phyloP scores from a whole-genome alignment of 2,888 invertebrate species.

The Deroplatys truncata region DNA sequence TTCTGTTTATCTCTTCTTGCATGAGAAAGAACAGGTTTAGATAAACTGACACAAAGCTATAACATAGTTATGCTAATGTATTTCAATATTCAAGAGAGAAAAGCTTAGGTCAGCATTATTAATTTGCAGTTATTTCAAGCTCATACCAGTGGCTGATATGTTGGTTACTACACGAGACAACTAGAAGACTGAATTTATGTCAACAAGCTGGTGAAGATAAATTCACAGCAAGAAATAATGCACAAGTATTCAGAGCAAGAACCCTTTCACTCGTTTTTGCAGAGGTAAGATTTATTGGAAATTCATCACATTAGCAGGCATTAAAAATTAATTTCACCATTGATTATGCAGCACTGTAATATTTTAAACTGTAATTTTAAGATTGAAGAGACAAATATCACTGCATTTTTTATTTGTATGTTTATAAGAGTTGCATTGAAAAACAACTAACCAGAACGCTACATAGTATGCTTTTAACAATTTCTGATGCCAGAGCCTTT shows the following conservation, averaged over 20 bases:
- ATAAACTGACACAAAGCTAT: too few species aligned
- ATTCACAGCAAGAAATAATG: constrained; percentile 73
- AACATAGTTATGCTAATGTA: too few species aligned
- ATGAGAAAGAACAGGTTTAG: too few species aligned
- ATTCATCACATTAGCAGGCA: constrained; percentile 28
- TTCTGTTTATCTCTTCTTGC: too few species aligned
- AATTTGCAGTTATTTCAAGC: constrained; percentile 58
- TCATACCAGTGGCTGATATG: constrained; percentile 83
- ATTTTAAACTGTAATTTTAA: too few species aligned
- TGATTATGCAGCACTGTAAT: not conserved
- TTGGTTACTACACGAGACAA: constrained; percentile 68
- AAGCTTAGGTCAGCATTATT: not conserved
- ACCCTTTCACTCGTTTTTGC: constrained; percentile 73
- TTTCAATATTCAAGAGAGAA: too few species aligned
- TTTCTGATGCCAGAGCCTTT: too few species aligned
- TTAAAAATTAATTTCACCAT: not conserved
- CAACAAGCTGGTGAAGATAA: constrained; percentile 56
- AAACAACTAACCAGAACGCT: too few species aligned
- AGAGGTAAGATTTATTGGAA: constrained; percentile 48
- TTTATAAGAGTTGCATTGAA: too few species aligned
- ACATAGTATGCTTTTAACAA: too few species aligned
- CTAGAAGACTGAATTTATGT: constrained; percentile 55
- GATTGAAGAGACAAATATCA: too few species aligned
- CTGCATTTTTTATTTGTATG: too few species aligned
- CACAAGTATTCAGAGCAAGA: constrained; percentile 76